These are phyloP conservation scores for Hydrochoerus hydrochaeris DNA, from an alignment of 2,113 vertebrate genomes.

Conservation along the genomic window DNA sequence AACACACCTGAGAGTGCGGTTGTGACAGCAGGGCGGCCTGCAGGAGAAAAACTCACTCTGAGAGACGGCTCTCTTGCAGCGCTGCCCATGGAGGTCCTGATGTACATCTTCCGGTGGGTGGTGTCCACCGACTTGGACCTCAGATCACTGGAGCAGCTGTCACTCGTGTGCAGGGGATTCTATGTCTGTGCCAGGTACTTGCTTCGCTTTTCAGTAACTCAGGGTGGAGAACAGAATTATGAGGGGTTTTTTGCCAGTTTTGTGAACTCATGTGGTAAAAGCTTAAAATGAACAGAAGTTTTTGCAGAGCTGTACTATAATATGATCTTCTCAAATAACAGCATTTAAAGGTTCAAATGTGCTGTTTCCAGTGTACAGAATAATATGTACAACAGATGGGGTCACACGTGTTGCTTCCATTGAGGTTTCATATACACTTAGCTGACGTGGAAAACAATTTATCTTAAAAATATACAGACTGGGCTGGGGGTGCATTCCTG, in stretches of 20 bases:
- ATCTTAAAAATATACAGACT: background rate
- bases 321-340: background rate
- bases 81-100: conserved; percentile 95
- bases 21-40: background rate
- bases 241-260: background rate
- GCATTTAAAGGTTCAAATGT: background rate
- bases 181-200: conserved; percentile 97
- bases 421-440: background rate
- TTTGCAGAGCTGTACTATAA: background rate
- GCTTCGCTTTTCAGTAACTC: background rate
- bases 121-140: conserved; percentile 98
- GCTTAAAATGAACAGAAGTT: background rate
- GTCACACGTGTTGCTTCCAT: background rate
- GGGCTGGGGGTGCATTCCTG: background rate
- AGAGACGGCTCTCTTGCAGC: conserved; percentile 83
- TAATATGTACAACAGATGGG: background rate
- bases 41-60: background rate
- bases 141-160: conserved; percentile 95
- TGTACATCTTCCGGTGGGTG: conserved; percentile 99
- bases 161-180: conserved; percentile 97
- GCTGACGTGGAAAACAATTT: conserved; percentile 17
- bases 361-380: background rate
- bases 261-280: background rate
- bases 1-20: background rate
- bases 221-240: background rate